Conservation (phyloP, 2,797 vertebrate genomes). For the Cirrhinus molitorella region DNA sequence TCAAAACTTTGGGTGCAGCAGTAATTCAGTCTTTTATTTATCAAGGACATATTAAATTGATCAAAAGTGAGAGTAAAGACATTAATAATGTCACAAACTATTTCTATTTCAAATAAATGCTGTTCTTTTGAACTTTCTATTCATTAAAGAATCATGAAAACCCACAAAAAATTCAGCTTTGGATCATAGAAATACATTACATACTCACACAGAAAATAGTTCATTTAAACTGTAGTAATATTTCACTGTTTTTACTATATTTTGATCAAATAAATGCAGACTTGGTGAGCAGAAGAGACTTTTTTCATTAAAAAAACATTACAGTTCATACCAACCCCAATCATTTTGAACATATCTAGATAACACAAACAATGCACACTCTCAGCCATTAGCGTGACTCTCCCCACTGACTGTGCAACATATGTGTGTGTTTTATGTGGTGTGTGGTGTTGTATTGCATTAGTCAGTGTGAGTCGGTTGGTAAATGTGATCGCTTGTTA, state of each 20-base stretch:
- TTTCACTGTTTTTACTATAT: not conserved
- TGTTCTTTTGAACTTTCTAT: not conserved
- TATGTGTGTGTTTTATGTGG: constrained; percentile 20
- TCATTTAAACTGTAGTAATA: not conserved
- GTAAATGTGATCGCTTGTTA: constrained; percentile 46
- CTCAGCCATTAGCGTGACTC: not conserved
- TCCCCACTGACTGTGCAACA: not conserved
- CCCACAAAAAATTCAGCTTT: not conserved
- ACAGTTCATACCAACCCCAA: not conserved
- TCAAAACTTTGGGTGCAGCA: no score
- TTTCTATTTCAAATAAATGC: not conserved
- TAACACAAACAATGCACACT: not conserved
- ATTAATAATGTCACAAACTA: not conserved
- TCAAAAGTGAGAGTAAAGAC: not conserved
- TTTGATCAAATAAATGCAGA: not conserved
- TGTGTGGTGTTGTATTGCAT: constrained; percentile 39
- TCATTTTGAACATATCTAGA: not conserved
- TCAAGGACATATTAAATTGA: no score
- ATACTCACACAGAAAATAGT: not conserved
- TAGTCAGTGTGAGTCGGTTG: constrained; percentile 35
- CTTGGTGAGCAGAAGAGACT: not conserved
- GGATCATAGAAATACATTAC: not conserved
- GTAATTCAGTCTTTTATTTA: no score
- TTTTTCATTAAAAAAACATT: not conserved
- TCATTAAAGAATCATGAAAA: not conserved